phyloP scores from a whole-genome alignment of 2,888 invertebrate species.

The Caenorhabditis afra region DNA sequence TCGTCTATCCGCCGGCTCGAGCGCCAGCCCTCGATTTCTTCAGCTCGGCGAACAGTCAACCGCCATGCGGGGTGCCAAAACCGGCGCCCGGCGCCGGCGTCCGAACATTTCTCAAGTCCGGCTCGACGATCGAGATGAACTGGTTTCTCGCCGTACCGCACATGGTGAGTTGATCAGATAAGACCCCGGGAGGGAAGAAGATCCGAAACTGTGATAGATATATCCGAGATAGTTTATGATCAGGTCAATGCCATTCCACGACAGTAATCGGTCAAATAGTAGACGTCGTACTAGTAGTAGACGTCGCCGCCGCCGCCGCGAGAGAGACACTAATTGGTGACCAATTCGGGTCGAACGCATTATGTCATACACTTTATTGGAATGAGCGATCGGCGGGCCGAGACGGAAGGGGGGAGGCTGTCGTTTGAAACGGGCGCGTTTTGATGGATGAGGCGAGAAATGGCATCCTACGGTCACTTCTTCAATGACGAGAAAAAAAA shows the following conservation, averaged over 20 bases:
- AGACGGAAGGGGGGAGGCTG: not conserved
- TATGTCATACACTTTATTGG: constrained; percentile 51
- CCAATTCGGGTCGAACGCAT: constrained; percentile 55
- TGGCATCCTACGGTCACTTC: too few relatives aligned
- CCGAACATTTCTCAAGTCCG: constrained; percentile 82
- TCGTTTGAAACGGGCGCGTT: not conserved
- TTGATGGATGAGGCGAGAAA: constrained; percentile 4
- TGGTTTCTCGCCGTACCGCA: constrained; percentile 97
- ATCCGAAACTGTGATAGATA: too few relatives aligned
- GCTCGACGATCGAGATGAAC: constrained; percentile 90
- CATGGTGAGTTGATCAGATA: constrained; percentile 84
- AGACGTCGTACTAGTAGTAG: not conserved
- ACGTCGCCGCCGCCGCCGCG: not conserved
- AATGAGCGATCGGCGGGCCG: constrained; percentile 29
- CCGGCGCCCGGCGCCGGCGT: constrained; percentile 81
- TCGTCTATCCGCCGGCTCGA: constrained; percentile 69
- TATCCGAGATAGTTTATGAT: constrained; percentile 56
- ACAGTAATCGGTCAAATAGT: not conserved
- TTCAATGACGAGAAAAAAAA: too few relatives aligned
- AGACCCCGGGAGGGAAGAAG: too few relatives aligned
- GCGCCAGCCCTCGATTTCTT: constrained; percentile 91
- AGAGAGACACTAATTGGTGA: constrained; percentile 51
- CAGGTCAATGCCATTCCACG: constrained; percentile 58
- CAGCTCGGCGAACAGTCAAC: constrained; percentile 91
- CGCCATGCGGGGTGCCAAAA: constrained; percentile 96